A percentile compares a stretch with the other conserved stretches of the same genome.
Conservation (phyloP, 2,113 vertebrate species). For the Ophiodon elongatus region DNA sequence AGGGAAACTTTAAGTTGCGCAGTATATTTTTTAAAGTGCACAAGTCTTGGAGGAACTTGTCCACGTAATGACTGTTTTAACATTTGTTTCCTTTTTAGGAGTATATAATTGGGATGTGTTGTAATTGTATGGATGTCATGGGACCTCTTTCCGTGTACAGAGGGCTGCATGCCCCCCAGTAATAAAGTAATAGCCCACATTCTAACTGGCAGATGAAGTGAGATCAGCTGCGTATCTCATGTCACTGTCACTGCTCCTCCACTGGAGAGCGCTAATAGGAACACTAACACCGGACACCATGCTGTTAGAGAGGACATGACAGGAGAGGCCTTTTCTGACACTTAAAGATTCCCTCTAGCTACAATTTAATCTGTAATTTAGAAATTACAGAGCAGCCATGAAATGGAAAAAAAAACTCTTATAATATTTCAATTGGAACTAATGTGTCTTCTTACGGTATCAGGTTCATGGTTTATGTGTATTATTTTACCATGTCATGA, state of each 20-base stretch:
- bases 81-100: background rate
- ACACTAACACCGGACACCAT: background rate
- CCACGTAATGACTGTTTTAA: background rate
- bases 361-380: background rate
- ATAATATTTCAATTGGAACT: background rate
- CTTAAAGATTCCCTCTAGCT: background rate
- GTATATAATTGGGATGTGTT: background rate
- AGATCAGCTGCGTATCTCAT: background rate
- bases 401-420: background rate
- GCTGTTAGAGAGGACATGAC: background rate
- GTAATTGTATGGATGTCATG: background rate
- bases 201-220: background rate
- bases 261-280: slow-evolving; percentile 44
- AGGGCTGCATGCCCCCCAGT: background rate
- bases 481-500: background rate
- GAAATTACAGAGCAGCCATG: background rate
- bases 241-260: slow-evolving; percentile 16
- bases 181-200: background rate
- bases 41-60: background rate
- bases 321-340: background rate
- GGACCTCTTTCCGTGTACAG: background rate
- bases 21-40: background rate
- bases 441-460: background rate
- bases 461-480: background rate
- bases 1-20: background rate